Percentiles rank a stretch among this genome's conserved stretches.
Evolutionary conservation across 2,113 vertebrate species (phyloP).

Genomic region (Pheucticus melanocephalus): DNA sequence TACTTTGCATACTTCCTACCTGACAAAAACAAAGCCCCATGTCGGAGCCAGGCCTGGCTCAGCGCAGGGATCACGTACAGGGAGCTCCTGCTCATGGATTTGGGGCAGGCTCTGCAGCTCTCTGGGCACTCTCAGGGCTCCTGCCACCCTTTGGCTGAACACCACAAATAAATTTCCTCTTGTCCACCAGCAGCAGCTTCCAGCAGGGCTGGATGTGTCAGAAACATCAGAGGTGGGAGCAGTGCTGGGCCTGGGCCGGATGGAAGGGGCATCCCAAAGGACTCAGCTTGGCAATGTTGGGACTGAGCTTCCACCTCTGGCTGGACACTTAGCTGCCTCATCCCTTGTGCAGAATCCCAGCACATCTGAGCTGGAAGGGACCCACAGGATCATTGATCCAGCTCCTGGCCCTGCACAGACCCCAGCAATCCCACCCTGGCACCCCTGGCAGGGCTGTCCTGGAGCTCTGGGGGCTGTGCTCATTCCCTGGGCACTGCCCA

Average conservation of each 20-base stretch:
- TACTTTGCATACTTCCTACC: not conserved
- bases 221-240: not conserved
- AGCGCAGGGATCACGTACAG: not conserved
- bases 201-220: not conserved
- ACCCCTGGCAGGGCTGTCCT: not conserved
- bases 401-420: not conserved
- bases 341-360: not conserved
- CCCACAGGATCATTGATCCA: not conserved
- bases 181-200: not conserved
- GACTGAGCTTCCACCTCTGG: not conserved
- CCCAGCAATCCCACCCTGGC: not conserved
- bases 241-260: not conserved
- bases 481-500: not conserved
- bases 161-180: not conserved
- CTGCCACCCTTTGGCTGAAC: not conserved
- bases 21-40: not conserved
- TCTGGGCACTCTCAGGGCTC: not conserved
- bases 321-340: not conserved
- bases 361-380: not conserved
- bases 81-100: rapidly evolving
- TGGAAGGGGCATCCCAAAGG: rapidly evolving
- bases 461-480: not conserved
- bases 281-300: rapidly evolving
- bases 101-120: not conserved
- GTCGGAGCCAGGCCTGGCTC: not conserved